Evolutionary conservation across 2,888 invertebrate genomes (phyloP).

Genomic region (Polymixis lichenea): DNA sequence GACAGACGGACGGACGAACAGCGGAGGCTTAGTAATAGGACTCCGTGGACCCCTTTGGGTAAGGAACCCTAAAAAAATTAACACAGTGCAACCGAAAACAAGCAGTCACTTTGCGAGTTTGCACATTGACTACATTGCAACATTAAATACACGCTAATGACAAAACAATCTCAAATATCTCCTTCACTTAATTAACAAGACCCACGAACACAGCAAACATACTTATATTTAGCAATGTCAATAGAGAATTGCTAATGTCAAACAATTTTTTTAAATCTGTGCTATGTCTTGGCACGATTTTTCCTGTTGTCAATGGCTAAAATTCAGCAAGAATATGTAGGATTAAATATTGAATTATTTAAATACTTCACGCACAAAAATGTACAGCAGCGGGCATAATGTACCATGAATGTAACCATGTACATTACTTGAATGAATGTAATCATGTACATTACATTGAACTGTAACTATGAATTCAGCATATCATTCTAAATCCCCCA

Average conservation of each 20-base stretch:
- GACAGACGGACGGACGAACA: no score
- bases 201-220: conserved; percentile 46
- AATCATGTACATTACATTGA: no score
- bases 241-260: conserved; percentile 21
- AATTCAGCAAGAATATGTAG: no score
- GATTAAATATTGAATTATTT: no score
- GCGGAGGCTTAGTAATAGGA: no score
- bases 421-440: no score
- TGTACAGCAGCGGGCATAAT: no score
- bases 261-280: conserved; percentile 20
- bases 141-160: conserved; percentile 52
- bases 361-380: no score
- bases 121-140: conserved; percentile 27
- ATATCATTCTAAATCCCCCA: no score
- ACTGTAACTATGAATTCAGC: no score
- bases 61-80: not conserved
- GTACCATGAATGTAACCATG: no score
- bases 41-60: no score
- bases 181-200: conserved; percentile 40
- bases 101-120: conserved; percentile 10
- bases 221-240: conserved; percentile 41
- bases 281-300: not conserved
- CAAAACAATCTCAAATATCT: conserved; percentile 41
- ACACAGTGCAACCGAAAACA: conserved; percentile 4
- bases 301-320: not conserved